Evolutionary conservation across 53 echinoderm and acorn worm genomes (phyloP).

Genomic region (Henricia sp.): DNA sequence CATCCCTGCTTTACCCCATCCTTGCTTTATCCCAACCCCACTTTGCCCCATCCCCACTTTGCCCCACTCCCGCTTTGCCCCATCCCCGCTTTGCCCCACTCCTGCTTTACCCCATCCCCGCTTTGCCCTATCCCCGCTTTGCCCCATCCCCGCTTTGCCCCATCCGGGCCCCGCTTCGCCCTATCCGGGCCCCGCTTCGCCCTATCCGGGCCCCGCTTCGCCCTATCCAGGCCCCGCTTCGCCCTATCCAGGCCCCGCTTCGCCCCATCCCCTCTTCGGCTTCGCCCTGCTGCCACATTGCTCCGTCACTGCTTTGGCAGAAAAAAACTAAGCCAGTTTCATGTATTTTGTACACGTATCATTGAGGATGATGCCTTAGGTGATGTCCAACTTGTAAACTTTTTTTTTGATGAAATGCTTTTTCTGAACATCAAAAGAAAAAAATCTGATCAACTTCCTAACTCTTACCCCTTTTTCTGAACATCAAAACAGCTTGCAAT

Average conservation of each 20-base stretch:
- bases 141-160: background rate
- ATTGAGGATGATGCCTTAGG: background rate
- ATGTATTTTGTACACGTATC: background rate
- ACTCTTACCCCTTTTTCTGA: background rate
- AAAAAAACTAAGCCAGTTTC: too few species aligned
- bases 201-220: background rate
- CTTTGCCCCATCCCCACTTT: background rate
- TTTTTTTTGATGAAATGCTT: background rate
- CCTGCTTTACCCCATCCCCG: too few species aligned
- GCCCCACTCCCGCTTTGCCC: too few species aligned
- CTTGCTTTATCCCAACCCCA: background rate
- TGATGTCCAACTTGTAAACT: background rate
- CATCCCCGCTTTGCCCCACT: too few species aligned
- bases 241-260: too few species aligned
- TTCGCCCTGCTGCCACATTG: background rate
- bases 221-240: too few species aligned
- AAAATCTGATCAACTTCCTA: background rate
- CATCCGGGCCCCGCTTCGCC: background rate
- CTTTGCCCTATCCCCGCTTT: too few species aligned
- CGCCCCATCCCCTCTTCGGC: background rate
- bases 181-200: background rate
- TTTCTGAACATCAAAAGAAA: background rate
- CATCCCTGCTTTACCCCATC: background rate
- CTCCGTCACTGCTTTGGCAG: too few species aligned
- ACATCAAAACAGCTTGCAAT: background rate